phyloP scores from a whole-genome alignment of 2,888 invertebrate genomes.

The Dryococelus australis region DNA sequence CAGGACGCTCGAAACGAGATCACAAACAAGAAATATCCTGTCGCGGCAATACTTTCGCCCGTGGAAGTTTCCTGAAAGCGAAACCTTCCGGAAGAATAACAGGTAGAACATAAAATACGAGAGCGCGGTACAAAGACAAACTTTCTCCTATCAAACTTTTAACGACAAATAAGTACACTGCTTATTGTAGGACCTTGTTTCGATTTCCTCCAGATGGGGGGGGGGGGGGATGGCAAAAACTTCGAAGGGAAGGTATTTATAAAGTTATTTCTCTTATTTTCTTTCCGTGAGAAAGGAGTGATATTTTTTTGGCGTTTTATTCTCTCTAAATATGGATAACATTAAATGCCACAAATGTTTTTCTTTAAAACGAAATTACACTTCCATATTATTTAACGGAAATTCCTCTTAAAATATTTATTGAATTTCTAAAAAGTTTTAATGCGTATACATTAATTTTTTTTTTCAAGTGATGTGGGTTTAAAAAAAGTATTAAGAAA shows the following conservation, averaged over 20 bases:
- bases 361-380: too few relatives aligned
- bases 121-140: background rate
- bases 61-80: background rate
- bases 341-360: too few relatives aligned
- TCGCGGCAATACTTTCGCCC: background rate
- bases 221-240: background rate
- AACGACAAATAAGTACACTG: background rate
- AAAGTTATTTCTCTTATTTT: background rate
- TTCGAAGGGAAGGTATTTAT: background rate
- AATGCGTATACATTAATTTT: too few relatives aligned
- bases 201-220: background rate
- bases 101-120: background rate
- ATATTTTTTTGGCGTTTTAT: too few relatives aligned
- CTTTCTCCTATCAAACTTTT: conserved; percentile 1
- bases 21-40: background rate
- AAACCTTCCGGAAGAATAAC: background rate
- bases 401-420: too few relatives aligned
- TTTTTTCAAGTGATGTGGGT: too few relatives aligned
- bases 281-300: too few relatives aligned
- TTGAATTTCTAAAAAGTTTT: too few relatives aligned
- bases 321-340: too few relatives aligned
- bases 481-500: too few relatives aligned
- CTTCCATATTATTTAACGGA: too few relatives aligned
- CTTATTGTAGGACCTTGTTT: background rate
- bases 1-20: background rate